A percentile compares a stretch with the other conserved stretches of the same genome.
Evolutionary conservation across 2,113 vertebrate genomes (phyloP).

Genomic region (Pogona vitticeps): DNA sequence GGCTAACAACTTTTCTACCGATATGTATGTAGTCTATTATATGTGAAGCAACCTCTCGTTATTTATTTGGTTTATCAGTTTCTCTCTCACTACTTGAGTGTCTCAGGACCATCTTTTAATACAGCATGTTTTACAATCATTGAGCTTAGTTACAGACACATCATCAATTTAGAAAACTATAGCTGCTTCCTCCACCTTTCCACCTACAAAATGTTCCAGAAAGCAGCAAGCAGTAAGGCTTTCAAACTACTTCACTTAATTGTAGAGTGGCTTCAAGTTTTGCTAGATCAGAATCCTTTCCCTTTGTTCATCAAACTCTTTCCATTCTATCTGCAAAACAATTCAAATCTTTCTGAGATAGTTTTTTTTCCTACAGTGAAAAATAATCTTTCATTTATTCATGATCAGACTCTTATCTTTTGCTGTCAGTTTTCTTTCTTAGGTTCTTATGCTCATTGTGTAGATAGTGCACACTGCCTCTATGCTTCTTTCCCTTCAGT

Average conservation of each 20-base stretch:
- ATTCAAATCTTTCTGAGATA: neutral
- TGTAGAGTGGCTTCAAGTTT: neutral
- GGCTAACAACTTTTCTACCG: neutral
- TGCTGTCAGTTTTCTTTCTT: neutral
- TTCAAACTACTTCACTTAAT: neutral
- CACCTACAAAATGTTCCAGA: neutral
- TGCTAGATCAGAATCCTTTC: neutral
- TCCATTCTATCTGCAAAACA: neutral
- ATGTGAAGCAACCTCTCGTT: neutral
- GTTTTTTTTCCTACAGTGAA: neutral
- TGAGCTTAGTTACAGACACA: no score
- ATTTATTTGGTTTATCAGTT: neutral
- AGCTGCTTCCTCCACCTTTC: neutral
- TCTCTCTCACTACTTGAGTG: neutral
- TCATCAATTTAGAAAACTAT: no score
- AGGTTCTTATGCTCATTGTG: neutral
- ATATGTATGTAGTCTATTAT: neutral
- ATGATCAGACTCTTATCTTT: neutral
- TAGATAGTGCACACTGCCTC: neutral
- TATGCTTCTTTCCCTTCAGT: neutral
- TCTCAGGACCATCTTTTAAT: no score
- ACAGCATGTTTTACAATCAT: no score
- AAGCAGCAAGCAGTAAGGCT: neutral
- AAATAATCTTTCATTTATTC: neutral
- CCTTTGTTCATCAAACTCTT: neutral